Conservation (phyloP, 2,113 vertebrate species). For the Aviceda subcristata region DNA sequence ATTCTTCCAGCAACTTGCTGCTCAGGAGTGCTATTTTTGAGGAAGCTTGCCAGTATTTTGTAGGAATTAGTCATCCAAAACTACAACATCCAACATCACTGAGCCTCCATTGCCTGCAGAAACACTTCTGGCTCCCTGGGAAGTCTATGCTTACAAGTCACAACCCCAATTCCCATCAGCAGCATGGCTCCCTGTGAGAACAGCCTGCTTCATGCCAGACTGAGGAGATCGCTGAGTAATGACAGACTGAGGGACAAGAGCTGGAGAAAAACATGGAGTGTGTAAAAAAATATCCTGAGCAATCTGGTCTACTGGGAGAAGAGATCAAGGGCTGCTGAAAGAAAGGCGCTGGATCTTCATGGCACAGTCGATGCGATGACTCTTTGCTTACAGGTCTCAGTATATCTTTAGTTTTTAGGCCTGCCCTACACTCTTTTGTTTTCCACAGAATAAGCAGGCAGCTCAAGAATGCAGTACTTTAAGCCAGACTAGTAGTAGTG, state of each 20-base stretch:
- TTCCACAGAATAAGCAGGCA: not conserved
- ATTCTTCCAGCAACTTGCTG: not conserved
- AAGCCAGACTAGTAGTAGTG: not conserved
- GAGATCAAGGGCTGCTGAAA: not conserved
- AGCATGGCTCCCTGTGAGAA: not conserved
- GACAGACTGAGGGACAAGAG: not conserved
- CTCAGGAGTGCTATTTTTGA: not conserved
- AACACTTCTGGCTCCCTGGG: not conserved
- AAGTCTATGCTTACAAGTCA: not conserved
- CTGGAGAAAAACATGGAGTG: not conserved
- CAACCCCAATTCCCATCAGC: not conserved
- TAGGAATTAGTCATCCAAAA: constrained; percentile 20
- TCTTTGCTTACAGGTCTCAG: not conserved
- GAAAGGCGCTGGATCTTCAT: not conserved
- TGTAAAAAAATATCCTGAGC: not conserved
- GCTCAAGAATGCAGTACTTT: not conserved
- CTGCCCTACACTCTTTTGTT: not conserved
- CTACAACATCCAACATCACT: not conserved
- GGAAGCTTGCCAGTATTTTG: not conserved
- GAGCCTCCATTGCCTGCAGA: not conserved
- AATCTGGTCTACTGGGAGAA: not conserved
- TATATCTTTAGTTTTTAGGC: not conserved
- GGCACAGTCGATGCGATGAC: not conserved
- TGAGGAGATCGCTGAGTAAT: not conserved
- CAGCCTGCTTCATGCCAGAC: not conserved